Conservation (phyloP, 2,113 vertebrate species). For the Synodontis membranacea region DNA sequence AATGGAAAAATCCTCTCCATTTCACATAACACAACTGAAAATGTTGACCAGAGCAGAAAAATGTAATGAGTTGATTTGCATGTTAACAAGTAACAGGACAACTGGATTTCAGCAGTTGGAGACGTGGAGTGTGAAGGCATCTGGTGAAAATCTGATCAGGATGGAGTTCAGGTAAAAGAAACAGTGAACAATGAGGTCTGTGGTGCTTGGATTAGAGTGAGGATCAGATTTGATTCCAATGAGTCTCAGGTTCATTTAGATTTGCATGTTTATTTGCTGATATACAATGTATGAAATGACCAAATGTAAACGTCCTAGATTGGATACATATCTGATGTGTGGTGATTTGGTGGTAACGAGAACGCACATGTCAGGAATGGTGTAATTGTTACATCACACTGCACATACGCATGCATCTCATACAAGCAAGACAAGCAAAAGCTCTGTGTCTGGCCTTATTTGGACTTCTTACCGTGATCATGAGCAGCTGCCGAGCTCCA, state of each 20-base stretch:
- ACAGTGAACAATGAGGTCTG: not conserved
- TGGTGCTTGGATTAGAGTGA: not conserved
- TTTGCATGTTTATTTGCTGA: not conserved
- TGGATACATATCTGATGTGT: not conserved
- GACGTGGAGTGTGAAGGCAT: not conserved
- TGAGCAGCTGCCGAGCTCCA: not conserved
- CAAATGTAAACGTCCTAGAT: not conserved
- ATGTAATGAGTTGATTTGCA: not conserved
- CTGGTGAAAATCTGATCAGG: not conserved
- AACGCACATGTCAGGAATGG: not conserved
- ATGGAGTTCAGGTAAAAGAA: not conserved
- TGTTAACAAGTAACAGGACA: not conserved
- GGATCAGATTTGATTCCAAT: not conserved
- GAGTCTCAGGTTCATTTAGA: not conserved
- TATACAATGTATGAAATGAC: not conserved
- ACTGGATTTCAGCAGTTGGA: not conserved
- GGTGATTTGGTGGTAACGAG: not conserved
- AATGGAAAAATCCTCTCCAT: not conserved
- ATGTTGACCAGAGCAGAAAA: not conserved
- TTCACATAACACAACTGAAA: not conserved
- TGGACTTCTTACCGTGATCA: not conserved
- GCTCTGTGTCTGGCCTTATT: not conserved
- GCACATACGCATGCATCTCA: not conserved
- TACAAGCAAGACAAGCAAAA: not conserved
- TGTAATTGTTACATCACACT: not conserved